Evolutionary conservation across 2,888 invertebrate species (phyloP), one percentile per base, ranked within the genome.

Genomic region (Ophion costatus): DNA sequence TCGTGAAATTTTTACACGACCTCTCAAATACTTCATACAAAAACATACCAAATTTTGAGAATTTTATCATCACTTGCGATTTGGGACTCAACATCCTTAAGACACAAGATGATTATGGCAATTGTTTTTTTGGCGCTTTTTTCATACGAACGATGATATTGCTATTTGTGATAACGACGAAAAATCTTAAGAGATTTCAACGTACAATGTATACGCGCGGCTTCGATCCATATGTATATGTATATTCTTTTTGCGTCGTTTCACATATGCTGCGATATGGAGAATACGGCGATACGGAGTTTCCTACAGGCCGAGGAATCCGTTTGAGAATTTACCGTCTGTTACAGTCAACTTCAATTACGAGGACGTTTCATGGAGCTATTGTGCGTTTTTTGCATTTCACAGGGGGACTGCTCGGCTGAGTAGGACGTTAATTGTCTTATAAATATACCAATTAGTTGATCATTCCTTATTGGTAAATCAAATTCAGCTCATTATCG

Each of bases 151-250:
- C 33, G 69, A 84, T 74, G 33, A 77, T 59, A 78, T 75, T 67
- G 45, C 29, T 73, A 71, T 70, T 81, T 78, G 82, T 84, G 75
- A 82, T 82, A 79, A 64, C 51, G 74, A 82, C 70, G 70, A 82
- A 78, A 38, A 79, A 79, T 82, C 74, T 73, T 73, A 22, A 45
- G 61, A 63, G 69, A 73, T 76, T 29, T n/a, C n/a, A n/a, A n/a
- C n/a, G n/a, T n/a, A n/a, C n/a, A n/a, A n/a, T n/a, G n/a, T n/a
- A n/a, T n/a, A n/a, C n/a, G n/a, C n/a, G n/a, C n/a, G 22, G 33
- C 73, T 56, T 24, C 11, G 45, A 45, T 14, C 2, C 11, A 45
- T 45, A 45, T 11, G 11, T 45, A 45, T 17, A 38, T 38, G 7
- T 42, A 71, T 57, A 2, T 83, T 80, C 4, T n/a, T 61, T 38